Conservation (phyloP, 2,113 vertebrate species). For the Holacanthus passer region DNA sequence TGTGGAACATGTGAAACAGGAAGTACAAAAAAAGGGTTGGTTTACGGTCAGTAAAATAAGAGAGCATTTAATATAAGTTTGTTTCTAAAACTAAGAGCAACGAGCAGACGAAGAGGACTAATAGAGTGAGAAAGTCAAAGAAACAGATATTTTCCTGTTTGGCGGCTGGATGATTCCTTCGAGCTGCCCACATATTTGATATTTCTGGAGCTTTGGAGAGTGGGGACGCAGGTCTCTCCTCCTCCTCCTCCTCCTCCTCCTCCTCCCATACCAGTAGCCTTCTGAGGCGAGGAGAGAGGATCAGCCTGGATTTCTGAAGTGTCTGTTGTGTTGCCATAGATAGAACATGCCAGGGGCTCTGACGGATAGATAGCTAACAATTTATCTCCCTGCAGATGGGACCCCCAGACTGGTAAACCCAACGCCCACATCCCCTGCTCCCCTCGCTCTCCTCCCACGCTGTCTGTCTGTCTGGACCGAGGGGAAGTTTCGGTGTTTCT, state of each 20-base stretch:
- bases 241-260: slow-evolving; percentile 32
- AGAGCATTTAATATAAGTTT: not conserved
- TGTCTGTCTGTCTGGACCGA: slow-evolving; percentile 42
- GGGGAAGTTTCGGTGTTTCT: slow-evolving; percentile 31
- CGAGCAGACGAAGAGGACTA: not conserved
- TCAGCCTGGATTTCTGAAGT: slow-evolving; percentile 55
- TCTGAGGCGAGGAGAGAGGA: slow-evolving; percentile 33
- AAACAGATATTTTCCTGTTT: slow-evolving; percentile 23
- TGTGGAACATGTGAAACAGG: not conserved
- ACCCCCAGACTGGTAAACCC: slow-evolving; percentile 62
- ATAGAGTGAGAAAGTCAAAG: not conserved
- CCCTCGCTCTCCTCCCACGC: slow-evolving; percentile 45
- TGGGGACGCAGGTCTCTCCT: slow-evolving; percentile 12
- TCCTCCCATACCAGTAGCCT: slow-evolving; percentile 16
- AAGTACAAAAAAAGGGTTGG: not conserved
- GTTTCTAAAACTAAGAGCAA: not conserved
- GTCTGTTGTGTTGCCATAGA: slow-evolving; percentile 60
- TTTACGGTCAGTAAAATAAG: not conserved
- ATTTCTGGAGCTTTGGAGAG: slow-evolving; percentile 32
- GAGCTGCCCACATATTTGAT: slow-evolving; percentile 51
- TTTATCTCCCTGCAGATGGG: slow-evolving; percentile 59
- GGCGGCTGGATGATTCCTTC: slow-evolving; percentile 26
- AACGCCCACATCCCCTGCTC: slow-evolving; percentile 40
- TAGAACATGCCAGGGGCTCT: slow-evolving; percentile 67
- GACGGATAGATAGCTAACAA: slow-evolving; percentile 51